Conservation (phyloP, 1,140 invertebrate genomes). For the Brachionus rubens region DNA sequence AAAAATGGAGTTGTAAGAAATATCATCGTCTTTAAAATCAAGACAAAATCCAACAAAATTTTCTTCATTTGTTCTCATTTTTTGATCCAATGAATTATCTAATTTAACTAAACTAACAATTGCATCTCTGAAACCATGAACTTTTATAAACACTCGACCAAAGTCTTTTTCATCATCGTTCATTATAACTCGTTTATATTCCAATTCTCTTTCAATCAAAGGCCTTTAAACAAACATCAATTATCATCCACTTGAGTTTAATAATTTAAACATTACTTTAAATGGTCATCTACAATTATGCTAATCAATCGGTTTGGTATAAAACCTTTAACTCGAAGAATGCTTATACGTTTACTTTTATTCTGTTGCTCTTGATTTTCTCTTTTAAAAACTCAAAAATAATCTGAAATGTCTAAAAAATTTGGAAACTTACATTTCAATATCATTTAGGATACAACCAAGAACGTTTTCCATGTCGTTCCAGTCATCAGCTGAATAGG, state of each 20-base stretch:
- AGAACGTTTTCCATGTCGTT: neutral
- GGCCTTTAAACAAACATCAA: neutral
- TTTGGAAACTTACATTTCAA: conserved; percentile 27
- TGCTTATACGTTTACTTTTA: no score
- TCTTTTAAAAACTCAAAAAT: no score
- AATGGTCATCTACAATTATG: neutral
- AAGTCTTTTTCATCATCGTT: neutral
- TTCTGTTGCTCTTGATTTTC: no score
- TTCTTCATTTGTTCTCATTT: conserved; percentile 26
- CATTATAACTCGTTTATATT: no score
- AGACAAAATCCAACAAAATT: neutral
- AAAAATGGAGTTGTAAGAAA: neutral
- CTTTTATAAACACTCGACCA: neutral
- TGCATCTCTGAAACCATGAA: conserved; percentile 14
- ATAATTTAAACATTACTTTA: neutral
- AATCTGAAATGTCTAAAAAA: no score
- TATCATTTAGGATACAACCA: neutral
- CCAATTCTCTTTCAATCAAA: neutral
- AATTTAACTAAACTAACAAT: neutral
- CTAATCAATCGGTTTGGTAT: conserved; percentile 2
- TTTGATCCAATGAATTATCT: neutral
- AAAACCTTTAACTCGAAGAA: conserved; percentile 8
- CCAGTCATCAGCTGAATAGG: neutral
- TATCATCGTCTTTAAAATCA: neutral
- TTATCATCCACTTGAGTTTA: neutral